Evolutionary conservation across 2,113 vertebrate species (phyloP), one percentile per base, ranked within the genome.

Genomic region (Carlito syrichta): DNA sequence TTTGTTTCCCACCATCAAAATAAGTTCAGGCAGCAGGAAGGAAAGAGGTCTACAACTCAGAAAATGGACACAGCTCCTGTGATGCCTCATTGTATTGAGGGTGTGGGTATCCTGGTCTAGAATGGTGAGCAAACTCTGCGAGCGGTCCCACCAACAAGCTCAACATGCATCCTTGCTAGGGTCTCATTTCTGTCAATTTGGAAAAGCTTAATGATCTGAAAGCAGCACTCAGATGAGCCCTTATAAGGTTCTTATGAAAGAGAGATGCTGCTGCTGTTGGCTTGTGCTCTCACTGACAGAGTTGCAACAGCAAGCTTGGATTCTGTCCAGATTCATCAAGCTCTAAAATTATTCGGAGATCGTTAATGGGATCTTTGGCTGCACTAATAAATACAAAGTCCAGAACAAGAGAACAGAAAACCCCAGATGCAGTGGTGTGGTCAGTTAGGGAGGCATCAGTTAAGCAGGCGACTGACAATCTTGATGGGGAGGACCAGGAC

Each of bases 331-430:
- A 60, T 62, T 82, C 22, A 86, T 81, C 52, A 89, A 92, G 73
- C 60, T 71, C 43, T 96, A 54, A 77, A 79, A 89, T 52, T 3
- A 92, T 76, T 94, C 85, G 68, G 48, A 81, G 52, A 45, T 23
- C 68, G 48, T 82, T 86, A 89, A 62, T 86, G n/a, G 84, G 25
- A 63, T n/a, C 38, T 92, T 94, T 97, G 96, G 52, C 84, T 78
- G 52, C 8, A 32, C 60, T 78, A 66, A n/a, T 71, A 92, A 92
- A 50, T 40, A n/a, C 32, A 71, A 43, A 58, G 9, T 74, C 50
- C 25, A 50, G 56, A 89, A 19, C 4, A 69, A 76, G n/a, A 74
- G 14, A 89, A 16, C 20, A 74, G 23, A 83, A 89, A 86, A 8
- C 32, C 1, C 6, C 19, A 32, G 48, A 32, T 68, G 16, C 17